Base-by-base conservation (phyloP, 2,888 invertebrate species). In the Parochlus steinenii region DNA sequence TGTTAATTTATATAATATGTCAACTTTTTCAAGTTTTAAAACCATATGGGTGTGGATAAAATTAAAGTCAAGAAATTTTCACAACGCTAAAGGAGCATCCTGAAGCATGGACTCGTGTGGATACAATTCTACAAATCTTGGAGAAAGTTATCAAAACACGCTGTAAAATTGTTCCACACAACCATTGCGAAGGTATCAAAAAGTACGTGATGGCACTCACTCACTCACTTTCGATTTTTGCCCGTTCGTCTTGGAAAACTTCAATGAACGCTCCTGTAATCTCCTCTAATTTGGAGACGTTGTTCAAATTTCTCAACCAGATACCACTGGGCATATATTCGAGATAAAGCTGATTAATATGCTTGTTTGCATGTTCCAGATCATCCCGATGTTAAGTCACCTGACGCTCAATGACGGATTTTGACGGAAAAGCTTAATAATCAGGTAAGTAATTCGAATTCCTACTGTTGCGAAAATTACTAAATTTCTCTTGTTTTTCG, bases 111-210 rank as follows among this genome's bases (percentile, higher is more conserved):
- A 97, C 93, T 24, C 69, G 95, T 48, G 98, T 99, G 41, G 98
- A 98, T 62, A 92, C 95, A 38, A 98, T 98, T 57, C 67, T 98
- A 51, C 97, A 98, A 71, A 98, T 98, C 55, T 66, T 99, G 51
- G 98, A 98, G 63, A 90, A 90, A 69, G 92, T 97, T 6, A 97
- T 98, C 51, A 93, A 93, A 64, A 93, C 95, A 15, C 69, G 89
- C 55, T 98, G 98, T 98, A 97, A 97, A 76, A 89, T 92, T 42
- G 64, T 99, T 50, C 97, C 98, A 25, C 69, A 92, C 57, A 87
- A 92, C 60, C 98, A 98, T 56, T 95, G 98, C 63, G 97, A 98
- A 65, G 95, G 97, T 44, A 99, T 99, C 48, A 98, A 98, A 58
- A 95, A 93, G 53, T 98, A 97, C 62, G 97, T 99, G 50, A 97